Evolutionary conservation across 1,140 invertebrate genomes (phyloP).

Genomic region (Sitodiplosis mosellana): DNA sequence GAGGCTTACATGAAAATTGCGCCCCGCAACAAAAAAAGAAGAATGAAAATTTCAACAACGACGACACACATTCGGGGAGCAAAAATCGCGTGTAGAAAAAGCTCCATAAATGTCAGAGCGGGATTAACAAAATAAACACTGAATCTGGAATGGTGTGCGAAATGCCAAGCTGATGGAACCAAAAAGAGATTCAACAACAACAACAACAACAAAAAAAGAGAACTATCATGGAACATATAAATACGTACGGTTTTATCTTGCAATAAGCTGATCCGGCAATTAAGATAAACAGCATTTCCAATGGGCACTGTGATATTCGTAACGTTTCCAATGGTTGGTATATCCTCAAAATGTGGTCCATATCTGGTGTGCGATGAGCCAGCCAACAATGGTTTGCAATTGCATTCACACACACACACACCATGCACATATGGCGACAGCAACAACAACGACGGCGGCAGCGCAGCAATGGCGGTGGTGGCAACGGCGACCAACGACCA

Average conservation of each 20-base stretch:
- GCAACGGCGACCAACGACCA: no score
- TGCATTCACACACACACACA: background rate
- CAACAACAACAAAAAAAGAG: background rate
- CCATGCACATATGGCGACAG: background rate
- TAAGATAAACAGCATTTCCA: conserved; percentile 56
- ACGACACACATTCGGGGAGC: no score
- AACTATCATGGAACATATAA: background rate
- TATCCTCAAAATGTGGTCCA: conserved; percentile 48
- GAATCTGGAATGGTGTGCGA: no score
- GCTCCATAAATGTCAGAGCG: no score
- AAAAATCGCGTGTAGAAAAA: no score
- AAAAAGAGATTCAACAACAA: background rate
- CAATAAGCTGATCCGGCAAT: conserved; percentile 64
- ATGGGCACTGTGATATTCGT: conserved; percentile 63
- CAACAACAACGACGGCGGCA: background rate
- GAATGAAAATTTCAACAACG: no score
- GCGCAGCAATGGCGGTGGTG: no score
- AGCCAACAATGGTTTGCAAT: background rate
- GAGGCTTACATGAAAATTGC: no score
- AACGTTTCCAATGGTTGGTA: conserved; percentile 32
- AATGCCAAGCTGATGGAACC: no score
- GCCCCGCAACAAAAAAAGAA: no score
- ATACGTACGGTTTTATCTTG: conserved; percentile 69
- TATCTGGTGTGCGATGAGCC: conserved; percentile 23
- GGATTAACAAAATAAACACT: no score